These are phyloP conservation scores for Poeciliopsis paucimaculata DNA, from an alignment of 2,797 vertebrate genomes.

Conservation along the genomic window DNA sequence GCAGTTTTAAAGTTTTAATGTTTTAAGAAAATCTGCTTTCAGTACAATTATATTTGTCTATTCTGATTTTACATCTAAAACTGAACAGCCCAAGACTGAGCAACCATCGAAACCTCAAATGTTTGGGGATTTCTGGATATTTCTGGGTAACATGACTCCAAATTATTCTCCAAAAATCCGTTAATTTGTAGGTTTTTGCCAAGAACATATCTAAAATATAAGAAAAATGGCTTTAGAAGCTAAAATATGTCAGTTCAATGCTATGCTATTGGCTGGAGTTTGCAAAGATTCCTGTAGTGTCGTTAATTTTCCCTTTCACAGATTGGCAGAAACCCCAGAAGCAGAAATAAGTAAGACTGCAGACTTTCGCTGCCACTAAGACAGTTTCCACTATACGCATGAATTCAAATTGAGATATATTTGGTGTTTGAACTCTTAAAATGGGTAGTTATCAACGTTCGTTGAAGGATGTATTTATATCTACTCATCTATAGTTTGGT, in stretches of 20 bases:
- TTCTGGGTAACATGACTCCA: no score
- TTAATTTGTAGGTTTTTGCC: neutral
- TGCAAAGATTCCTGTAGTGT: neutral
- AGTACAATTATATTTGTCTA: neutral
- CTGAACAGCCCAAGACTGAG: neutral
- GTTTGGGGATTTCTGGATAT: neutral
- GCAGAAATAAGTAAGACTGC: no score
- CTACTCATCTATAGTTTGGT: no score
- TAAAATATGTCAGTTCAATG: no score
- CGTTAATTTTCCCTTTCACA: no score
- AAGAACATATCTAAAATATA: neutral
- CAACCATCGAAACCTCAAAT: neutral
- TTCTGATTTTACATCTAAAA: neutral
- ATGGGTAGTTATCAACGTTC: neutral
- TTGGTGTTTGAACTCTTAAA: neutral
- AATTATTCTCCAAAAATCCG: neutral
- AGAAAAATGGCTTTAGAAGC: no score
- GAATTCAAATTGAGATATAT: neutral
- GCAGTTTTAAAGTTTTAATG: constrained; percentile 6
- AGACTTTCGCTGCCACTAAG: neutral
- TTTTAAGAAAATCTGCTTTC: neutral
- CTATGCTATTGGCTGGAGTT: neutral
- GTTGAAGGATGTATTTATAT: no score
- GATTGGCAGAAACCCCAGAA: no score
- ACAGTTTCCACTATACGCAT: neutral